Base-by-base conservation (phyloP, 2,797 vertebrate genomes). In the Uromys caudimaculatus region DNA sequence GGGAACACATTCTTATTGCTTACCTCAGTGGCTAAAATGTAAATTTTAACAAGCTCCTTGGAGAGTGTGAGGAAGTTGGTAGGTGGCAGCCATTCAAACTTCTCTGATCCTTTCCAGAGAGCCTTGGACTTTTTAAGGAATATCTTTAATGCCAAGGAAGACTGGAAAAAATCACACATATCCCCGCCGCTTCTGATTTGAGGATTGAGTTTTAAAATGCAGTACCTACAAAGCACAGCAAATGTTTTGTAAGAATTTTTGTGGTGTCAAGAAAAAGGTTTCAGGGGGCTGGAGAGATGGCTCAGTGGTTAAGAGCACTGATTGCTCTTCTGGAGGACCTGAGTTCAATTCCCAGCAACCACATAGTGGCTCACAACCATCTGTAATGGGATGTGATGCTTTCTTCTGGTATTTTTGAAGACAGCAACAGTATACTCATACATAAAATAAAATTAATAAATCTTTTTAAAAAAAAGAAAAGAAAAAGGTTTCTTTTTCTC, bases 401-500 rank as follows among this genome's bases (percentile, higher is more conserved):
- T 6, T 44, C 44, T 44, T 44, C 44, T 44, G 3, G 44, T 44
- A 44, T 44, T 3, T 44, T 44, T 44, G 44, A 44, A 44, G 44
- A 44, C 44, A 44, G 44, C 44, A 44, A 44, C 44, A 44, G 44
- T 44, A 44, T 44, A 44, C 44, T 44, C 44, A 44, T 44, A 44
- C 44, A 44, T 44, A 44, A 44, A 44, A 44, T 44, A 44, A 44
- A 44, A 44, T 44, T 44, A 44, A 44, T 44, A 44, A 44, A 44
- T 44, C 44, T 44, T 44, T 44, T n/a, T n/a, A n/a, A n/a, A n/a
- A 44, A 44, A 44, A 44, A 44, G 6, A 44, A 83, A 97, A 90
- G 82, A 77, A 98, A 97, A 24, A 23, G 12, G 41, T 23, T 67
- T 50, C 64, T 97, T 97, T 97, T 96, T 56, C 58, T 60, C 27